These are phyloP conservation scores for Ichneumoninae sp. DNA, from an alignment of 2,888 invertebrate species.

Conservation along the genomic window DNA sequence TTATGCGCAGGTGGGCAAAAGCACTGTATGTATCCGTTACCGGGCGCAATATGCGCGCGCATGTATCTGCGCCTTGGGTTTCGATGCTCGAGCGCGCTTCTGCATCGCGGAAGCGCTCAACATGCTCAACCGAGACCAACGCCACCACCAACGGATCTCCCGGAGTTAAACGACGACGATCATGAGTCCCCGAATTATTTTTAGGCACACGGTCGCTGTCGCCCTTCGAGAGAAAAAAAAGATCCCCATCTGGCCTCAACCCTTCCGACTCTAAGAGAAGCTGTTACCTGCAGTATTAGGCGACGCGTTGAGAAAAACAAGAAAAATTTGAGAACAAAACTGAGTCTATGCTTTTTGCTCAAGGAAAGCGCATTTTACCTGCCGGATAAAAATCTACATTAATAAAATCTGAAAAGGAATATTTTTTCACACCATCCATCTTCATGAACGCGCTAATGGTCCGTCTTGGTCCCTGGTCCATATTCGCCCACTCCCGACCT, in stretches of 20 bases:
- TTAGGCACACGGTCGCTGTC: neutral
- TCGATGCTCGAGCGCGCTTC: constrained; percentile 19
- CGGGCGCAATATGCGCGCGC: neutral
- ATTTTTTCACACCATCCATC: too few relatives aligned
- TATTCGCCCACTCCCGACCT: too few relatives aligned
- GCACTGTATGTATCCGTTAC: constrained; percentile 35
- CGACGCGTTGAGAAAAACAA: neutral
- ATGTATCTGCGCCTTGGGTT: neutral
- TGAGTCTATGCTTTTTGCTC: too few relatives aligned
- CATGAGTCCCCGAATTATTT: constrained; percentile 5
- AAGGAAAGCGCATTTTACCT: too few relatives aligned
- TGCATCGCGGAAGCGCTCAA: constrained; percentile 21
- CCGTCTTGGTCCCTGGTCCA: too few relatives aligned
- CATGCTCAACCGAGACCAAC: constrained; percentile 7
- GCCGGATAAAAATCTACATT: too few relatives aligned
- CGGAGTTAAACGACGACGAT: constrained; percentile 2
- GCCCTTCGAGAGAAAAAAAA: neutral
- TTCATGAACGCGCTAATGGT: too few relatives aligned
- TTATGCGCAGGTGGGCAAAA: constrained; percentile 62
- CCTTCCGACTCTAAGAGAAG: neutral
- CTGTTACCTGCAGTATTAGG: neutral
- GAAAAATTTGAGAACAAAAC: neutral
- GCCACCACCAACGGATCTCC: constrained; percentile 4
- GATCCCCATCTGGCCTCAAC: neutral
- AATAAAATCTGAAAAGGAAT: too few relatives aligned